Conservation (phyloP, 2,888 invertebrate genomes). For the Caenorhabditis japonica region DNA sequence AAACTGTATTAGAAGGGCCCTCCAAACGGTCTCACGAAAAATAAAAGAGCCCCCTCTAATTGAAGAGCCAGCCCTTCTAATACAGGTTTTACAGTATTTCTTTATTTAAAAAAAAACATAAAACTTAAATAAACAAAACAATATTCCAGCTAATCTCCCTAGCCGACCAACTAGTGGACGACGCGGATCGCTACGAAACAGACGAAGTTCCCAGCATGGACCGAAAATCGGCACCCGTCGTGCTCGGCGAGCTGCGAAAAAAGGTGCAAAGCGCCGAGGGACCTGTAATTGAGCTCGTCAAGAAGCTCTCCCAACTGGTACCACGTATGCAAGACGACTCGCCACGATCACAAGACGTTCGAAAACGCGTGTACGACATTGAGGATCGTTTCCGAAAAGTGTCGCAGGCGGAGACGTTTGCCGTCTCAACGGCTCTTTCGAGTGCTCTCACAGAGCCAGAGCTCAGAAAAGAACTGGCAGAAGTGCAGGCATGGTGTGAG, state of each 20-base stretch:
- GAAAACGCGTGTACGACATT: constrained; percentile 46
- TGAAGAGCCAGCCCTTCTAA: too few relatives aligned
- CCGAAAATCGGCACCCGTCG: constrained; percentile 33
- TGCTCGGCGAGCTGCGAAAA: constrained; percentile 47
- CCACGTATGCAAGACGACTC: constrained; percentile 60
- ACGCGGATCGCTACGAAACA: constrained; percentile 46
- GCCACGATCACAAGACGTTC: constrained; percentile 34
- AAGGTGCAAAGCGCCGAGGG: constrained; percentile 43
- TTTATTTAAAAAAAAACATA: too few relatives aligned
- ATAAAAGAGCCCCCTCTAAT: too few relatives aligned
- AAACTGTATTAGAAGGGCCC: too few relatives aligned
- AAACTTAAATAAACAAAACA: too few relatives aligned
- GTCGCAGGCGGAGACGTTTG: constrained; percentile 25
- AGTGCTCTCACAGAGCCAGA: constrained; percentile 45
- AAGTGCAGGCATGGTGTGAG: constrained; percentile 54
- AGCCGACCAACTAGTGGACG: constrained; percentile 36
- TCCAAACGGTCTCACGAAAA: too few relatives aligned
- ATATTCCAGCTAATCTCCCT: constrained; percentile 24
- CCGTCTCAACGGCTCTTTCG: constrained; percentile 29
- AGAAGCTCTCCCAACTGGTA: constrained; percentile 55
- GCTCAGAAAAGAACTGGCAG: constrained; percentile 37
- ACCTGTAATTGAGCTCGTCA: constrained; percentile 58
- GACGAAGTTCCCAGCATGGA: constrained; percentile 34
- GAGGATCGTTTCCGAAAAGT: constrained; percentile 52
- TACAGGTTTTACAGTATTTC: too few relatives aligned